phyloP scores from a whole-genome alignment of 2,797 vertebrate species.

The Setipinna tenuifilis region DNA sequence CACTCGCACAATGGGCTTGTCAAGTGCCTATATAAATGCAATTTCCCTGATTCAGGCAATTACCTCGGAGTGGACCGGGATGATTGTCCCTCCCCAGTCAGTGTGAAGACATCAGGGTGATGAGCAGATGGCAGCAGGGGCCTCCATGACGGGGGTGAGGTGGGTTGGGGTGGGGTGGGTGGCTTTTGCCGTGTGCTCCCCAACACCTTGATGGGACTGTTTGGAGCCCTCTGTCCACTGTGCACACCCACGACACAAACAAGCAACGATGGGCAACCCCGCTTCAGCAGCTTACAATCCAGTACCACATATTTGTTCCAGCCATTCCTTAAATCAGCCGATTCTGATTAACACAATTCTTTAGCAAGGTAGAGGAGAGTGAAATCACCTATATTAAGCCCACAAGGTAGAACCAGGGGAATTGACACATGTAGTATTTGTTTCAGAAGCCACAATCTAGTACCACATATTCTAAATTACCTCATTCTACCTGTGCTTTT shows the following conservation, averaged over 20 bases:
- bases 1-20: conserved; percentile 74
- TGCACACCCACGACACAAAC: neutral
- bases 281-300: too few species aligned
- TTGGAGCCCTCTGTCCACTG: conserved; percentile 8
- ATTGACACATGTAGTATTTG: too few species aligned
- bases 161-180: neutral
- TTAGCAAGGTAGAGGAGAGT: too few species aligned
- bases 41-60: conserved; percentile 82
- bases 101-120: conserved; percentile 57
- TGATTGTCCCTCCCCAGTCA: conserved; percentile 51
- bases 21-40: conserved; percentile 79
- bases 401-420: too few species aligned
- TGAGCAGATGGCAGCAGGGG: conserved; percentile 56
- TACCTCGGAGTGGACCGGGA: conserved; percentile 65
- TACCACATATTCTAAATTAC: too few species aligned
- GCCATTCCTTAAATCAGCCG: too few species aligned
- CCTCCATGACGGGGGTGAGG: conserved; percentile 44
- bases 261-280: too few species aligned
- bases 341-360: too few species aligned
- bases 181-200: neutral
- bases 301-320: too few species aligned
- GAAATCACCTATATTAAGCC: too few species aligned
- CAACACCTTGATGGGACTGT: neutral
- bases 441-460: too few species aligned
- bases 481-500: too few species aligned